These are phyloP conservation scores for Ariopsis seemanni DNA, from an alignment of 2,113 vertebrate genomes.

Conservation along the genomic window DNA sequence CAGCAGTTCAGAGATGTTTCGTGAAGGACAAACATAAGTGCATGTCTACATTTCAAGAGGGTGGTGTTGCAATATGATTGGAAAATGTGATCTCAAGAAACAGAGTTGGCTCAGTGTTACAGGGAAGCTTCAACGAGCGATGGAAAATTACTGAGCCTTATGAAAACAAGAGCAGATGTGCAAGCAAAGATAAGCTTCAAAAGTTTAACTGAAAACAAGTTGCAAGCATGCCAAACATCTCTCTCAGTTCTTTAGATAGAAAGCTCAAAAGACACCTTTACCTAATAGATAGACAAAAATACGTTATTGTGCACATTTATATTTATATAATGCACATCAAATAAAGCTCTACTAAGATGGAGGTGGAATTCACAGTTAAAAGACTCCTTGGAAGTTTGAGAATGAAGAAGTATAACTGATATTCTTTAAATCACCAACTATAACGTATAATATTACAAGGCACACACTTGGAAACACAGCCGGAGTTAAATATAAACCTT, in stretches of 20 bases:
- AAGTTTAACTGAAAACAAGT: too few species aligned
- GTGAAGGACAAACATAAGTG: too few species aligned
- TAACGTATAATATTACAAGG: not conserved
- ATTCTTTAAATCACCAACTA: not conserved
- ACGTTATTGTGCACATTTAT: not conserved
- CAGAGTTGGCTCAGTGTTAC: too few species aligned
- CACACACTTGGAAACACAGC: not conserved
- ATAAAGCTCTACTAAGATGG: not conserved
- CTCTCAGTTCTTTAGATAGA: not conserved
- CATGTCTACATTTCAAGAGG: too few species aligned
- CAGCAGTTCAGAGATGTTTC: too few species aligned
- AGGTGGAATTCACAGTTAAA: not conserved
- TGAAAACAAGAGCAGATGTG: too few species aligned
- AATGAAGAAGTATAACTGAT: not conserved
- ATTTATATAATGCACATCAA: not conserved
- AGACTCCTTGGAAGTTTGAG: not conserved
- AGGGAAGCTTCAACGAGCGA: too few species aligned
- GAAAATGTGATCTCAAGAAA: too few species aligned
- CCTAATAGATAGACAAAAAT: not conserved
- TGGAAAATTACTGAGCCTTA: too few species aligned
- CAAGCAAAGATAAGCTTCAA: too few species aligned
- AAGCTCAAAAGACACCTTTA: not conserved
- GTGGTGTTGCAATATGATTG: too few species aligned
- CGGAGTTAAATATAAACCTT: not conserved
- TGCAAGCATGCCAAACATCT: too few species aligned